phyloP scores from a whole-genome alignment of 1,140 invertebrate genomes.

The Lepidostoma basale region DNA sequence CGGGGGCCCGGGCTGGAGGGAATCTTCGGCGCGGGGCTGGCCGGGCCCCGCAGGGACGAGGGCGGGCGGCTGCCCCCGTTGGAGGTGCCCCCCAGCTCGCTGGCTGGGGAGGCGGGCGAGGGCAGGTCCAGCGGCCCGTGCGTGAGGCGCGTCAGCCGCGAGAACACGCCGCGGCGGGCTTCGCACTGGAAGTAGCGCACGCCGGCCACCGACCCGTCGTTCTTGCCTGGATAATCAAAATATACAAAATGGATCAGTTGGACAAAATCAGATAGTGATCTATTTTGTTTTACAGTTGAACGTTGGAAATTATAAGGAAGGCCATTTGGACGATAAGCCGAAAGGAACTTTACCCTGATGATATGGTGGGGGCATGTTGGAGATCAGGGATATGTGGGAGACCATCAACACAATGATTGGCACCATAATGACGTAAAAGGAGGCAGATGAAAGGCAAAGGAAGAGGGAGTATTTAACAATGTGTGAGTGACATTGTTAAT shows the following conservation, averaged over 20 bases:
- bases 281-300: too few relatives aligned
- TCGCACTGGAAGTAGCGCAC: constrained; percentile 94
- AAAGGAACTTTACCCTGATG: too few relatives aligned
- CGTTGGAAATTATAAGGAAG: too few relatives aligned
- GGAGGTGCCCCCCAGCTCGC: constrained; percentile 11
- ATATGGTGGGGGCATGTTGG: too few relatives aligned
- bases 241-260: neutral
- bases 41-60: constrained; percentile 52
- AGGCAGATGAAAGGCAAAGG: too few relatives aligned
- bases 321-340: too few relatives aligned
- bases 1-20: constrained; percentile 42
- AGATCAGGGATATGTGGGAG: too few relatives aligned
- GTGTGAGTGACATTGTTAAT: too few relatives aligned
- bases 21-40: neutral
- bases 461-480: too few relatives aligned
- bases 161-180: constrained; percentile 91
- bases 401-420: too few relatives aligned
- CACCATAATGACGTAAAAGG: too few relatives aligned
- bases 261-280: too few relatives aligned
- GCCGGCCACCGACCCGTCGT: constrained; percentile 94
- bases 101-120: constrained; percentile 40
- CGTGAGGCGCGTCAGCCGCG: constrained; percentile 86
- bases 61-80: constrained; percentile 43
- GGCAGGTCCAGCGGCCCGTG: constrained; percentile 66
- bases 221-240: constrained; percentile 75